Evolutionary conservation across 2,113 vertebrate species (phyloP).

Genomic region (Girardinichthys multiradiatus): DNA sequence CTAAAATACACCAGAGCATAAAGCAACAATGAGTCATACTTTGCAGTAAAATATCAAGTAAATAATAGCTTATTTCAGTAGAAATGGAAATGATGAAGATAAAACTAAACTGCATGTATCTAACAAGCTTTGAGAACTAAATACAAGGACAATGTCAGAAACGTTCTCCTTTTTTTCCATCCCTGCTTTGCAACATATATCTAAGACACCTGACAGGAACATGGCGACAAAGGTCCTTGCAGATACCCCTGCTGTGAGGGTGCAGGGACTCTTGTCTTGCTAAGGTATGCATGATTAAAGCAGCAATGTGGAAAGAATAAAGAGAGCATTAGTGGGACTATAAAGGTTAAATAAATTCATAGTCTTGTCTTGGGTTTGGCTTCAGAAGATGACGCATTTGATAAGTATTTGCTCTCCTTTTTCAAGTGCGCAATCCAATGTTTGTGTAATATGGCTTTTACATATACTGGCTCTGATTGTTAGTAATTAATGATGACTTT

Average conservation of each 20-base stretch:
- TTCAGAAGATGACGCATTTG: neutral
- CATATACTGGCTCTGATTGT: conserved; percentile 29
- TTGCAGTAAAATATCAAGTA: neutral
- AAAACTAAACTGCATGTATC: neutral
- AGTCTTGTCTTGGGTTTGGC: neutral
- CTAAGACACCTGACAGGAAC: neutral
- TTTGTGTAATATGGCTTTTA: conserved; percentile 19
- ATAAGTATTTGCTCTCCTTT: neutral
- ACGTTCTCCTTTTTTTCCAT: conserved; percentile 1
- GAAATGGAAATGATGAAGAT: neutral
- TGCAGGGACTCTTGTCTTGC: conserved; percentile 14
- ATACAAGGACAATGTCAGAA: neutral
- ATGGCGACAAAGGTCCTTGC: neutral
- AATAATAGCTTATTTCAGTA: neutral
- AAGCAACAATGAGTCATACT: neutral
- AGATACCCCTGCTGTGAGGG: conserved; percentile 9
- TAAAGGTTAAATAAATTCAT: conserved; percentile 5
- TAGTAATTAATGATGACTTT: conserved; percentile 46
- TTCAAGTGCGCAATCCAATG: conserved; percentile 1
- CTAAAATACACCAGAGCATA: neutral
- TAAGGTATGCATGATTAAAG: conserved; percentile 5
- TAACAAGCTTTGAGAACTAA: neutral
- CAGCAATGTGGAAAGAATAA: neutral
- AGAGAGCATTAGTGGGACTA: neutral
- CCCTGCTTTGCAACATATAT: neutral